Percentiles rank a stretch among this genome's conserved stretches.
phyloP scores from a whole-genome alignment of 2,888 invertebrate species.

The Idaea straminata region DNA sequence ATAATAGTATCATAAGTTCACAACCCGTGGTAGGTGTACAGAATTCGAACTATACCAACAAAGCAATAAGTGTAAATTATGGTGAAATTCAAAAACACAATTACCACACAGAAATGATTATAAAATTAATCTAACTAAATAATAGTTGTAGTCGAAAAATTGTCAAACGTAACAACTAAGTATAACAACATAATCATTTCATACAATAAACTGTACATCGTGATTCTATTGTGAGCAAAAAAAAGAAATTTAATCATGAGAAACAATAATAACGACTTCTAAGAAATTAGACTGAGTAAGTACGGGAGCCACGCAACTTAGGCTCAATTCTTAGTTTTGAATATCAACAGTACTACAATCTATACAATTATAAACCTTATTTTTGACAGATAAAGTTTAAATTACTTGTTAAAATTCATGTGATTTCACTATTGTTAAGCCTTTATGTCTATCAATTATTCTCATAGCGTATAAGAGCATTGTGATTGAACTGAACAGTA shows the following conservation, averaged over 20 bases:
- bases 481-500: conserved; percentile 76
- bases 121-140: conserved; percentile 15
- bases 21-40: not conserved
- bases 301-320: conserved; percentile 79
- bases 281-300: conserved; percentile 76
- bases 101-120: not conserved
- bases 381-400: conserved; percentile 32
- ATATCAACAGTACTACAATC: conserved; percentile 38
- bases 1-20: not conserved
- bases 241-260: conserved; percentile 80
- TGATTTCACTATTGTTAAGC: conserved; percentile 75
- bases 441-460: conserved; percentile 79
- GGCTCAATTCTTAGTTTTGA: conserved; percentile 67
- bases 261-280: conserved; percentile 78
- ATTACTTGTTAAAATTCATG: conserved; percentile 32
- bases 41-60: not conserved
- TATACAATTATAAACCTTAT: conserved; percentile 39
- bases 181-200: conserved; percentile 49
- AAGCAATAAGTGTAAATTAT: conserved; percentile 1
- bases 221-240: conserved; percentile 69
- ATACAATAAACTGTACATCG: conserved; percentile 59
- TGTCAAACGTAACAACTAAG: conserved; percentile 34
- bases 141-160: conserved; percentile 35
- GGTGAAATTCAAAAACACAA: not conserved
- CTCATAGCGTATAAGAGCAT: conserved; percentile 71